Percentiles rank a stretch among this genome's conserved stretches.
Conservation (phyloP, 2,113 vertebrate species). For the Dermatemys mawii region DNA sequence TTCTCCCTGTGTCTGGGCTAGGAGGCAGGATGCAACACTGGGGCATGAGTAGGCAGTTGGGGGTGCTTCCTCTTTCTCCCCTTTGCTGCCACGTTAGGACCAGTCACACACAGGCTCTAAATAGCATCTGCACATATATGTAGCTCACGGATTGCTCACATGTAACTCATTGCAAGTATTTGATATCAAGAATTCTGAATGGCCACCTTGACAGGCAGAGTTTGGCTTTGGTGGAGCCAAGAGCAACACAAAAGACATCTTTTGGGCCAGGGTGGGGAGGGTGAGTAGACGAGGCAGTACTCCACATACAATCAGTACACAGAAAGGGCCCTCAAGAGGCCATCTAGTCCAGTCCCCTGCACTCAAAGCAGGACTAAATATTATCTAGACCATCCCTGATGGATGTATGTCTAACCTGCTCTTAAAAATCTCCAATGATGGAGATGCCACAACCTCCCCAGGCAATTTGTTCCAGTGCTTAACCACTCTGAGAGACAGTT, state of each 20-base stretch:
- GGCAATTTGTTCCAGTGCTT: no score
- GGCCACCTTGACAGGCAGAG: background rate
- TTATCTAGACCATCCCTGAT: no score
- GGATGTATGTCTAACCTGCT: no score
- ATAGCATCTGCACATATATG: background rate
- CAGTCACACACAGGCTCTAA: background rate
- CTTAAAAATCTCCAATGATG: no score
- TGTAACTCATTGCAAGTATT: background rate
- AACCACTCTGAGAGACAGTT: no score
- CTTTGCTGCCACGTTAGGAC: background rate
- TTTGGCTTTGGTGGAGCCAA: background rate
- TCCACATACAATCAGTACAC: no score
- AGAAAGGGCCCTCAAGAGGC: no score
- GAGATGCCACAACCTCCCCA: no score
- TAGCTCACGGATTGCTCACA: background rate
- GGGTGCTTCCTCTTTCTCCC: background rate
- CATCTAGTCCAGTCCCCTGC: no score
- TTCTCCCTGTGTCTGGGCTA: background rate
- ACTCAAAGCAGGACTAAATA: no score
- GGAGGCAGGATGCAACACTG: background rate
- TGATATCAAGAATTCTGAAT: background rate
- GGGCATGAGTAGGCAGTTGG: accelerated
- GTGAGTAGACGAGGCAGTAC: no score
- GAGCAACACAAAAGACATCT: background rate
- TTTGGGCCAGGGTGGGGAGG: no score